Conservation (phyloP, 2,113 vertebrate genomes). For the Pleuronectes platessa region DNA sequence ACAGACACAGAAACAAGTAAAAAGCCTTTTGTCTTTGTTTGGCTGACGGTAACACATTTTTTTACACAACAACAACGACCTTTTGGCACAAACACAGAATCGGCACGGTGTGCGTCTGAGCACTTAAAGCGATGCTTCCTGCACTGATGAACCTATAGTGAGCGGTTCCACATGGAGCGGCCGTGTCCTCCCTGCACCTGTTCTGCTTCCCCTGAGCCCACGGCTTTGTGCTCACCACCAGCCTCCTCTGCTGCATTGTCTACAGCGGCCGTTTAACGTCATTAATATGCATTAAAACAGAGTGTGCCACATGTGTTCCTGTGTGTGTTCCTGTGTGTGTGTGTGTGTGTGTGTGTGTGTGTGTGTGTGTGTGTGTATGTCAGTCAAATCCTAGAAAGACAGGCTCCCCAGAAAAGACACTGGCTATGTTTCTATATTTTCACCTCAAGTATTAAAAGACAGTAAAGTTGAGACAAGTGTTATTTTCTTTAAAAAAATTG, state of each 20-base stretch:
- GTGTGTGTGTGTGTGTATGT: constrained; percentile 26
- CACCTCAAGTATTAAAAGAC: not conserved
- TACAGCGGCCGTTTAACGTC: constrained; percentile 71
- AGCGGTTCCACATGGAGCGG: constrained; percentile 45
- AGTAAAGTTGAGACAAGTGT: constrained; percentile 37
- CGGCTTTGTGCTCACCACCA: constrained; percentile 65
- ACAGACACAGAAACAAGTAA: not conserved
- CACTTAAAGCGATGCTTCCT: constrained; percentile 22
- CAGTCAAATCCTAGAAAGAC: constrained; percentile 50
- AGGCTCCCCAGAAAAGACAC: constrained; percentile 33
- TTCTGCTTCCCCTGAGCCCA: constrained; percentile 58
- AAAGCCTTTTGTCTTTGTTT: not conserved
- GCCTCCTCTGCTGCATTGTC: constrained; percentile 65
- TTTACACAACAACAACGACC: not conserved
- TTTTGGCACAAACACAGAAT: not conserved
- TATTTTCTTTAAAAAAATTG: constrained; percentile 21
- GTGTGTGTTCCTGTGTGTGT: not conserved
- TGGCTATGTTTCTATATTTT: not conserved
- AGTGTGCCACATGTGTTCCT: constrained; percentile 39
- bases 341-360: constrained; percentile 48
- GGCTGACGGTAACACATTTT: not conserved
- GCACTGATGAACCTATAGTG: constrained; percentile 46
- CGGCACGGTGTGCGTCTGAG: not conserved
- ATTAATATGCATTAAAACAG: constrained; percentile 81
- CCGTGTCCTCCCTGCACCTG: constrained; percentile 63